Evolutionary conservation across 2,113 vertebrate species (phyloP).

Genomic region (Miniopterus natalensis): DNA sequence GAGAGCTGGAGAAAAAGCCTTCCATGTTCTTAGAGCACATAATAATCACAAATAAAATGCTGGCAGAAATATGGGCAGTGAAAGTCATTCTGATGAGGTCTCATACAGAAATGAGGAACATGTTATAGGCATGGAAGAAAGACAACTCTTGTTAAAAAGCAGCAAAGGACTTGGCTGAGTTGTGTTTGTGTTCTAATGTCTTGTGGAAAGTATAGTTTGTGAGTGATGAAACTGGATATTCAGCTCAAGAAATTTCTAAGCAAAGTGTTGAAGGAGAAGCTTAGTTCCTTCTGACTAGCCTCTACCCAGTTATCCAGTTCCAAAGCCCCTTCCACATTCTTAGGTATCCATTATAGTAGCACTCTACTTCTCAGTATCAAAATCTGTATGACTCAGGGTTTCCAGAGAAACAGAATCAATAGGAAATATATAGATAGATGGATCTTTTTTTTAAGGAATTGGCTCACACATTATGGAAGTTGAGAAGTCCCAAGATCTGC

Average conservation of each 20-base stretch:
- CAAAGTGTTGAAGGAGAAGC: not conserved
- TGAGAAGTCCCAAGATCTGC: not conserved
- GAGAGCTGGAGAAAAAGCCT: not conserved
- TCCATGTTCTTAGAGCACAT: not conserved
- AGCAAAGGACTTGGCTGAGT: not conserved
- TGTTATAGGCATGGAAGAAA: not conserved
- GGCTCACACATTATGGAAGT: not conserved
- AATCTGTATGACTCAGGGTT: too few relatives aligned
- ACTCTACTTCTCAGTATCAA: not conserved
- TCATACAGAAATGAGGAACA: not conserved
- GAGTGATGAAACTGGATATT: not conserved
- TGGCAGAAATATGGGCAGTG: not conserved
- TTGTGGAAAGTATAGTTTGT: slow-evolving; percentile 17
- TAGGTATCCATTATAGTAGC: not conserved
- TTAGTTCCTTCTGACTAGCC: not conserved
- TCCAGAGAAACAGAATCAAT: not conserved
- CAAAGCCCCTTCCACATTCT: not conserved
- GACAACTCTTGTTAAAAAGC: not conserved
- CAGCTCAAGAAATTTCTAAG: not conserved
- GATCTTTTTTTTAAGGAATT: not conserved
- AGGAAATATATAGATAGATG: not conserved
- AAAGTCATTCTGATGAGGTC: not conserved
- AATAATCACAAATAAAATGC: slow-evolving; percentile 4
- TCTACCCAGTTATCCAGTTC: not conserved
- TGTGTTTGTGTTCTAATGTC: not conserved